phyloP scores from a whole-genome alignment of 2,888 invertebrate genomes.

The Pardosa pseudoannulata region DNA sequence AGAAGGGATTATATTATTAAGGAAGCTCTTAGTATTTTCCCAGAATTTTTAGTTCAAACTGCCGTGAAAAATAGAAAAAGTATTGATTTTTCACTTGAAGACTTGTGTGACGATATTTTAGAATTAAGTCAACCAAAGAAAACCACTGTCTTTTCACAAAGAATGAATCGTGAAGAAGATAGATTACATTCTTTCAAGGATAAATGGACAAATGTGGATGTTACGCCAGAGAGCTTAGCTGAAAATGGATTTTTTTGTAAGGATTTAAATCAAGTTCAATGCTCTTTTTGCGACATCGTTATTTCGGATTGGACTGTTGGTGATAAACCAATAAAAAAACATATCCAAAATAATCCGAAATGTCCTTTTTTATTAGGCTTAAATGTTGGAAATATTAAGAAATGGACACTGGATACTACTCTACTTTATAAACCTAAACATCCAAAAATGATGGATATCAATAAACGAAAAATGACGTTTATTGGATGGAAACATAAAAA shows the following conservation, averaged over 20 bases:
- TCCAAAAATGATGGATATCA: slow-evolving; percentile 79
- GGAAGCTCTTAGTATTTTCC: too few relatives aligned
- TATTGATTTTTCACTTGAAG: too few relatives aligned
- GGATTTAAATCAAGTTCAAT: slow-evolving; percentile 87
- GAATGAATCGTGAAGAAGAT: slow-evolving; percentile 45
- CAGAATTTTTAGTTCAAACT: too few relatives aligned
- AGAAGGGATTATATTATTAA: too few relatives aligned
- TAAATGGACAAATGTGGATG: slow-evolving; percentile 83
- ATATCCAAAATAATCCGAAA: slow-evolving; percentile 87
- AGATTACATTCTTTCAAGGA: slow-evolving; percentile 56
- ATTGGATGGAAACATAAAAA: slow-evolving; percentile 81
- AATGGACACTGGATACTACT: too few relatives aligned
- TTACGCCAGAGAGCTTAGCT: slow-evolving; percentile 84
- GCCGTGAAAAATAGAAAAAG: too few relatives aligned
- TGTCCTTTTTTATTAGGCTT: slow-evolving; percentile 86
- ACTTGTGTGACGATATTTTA: too few relatives aligned
- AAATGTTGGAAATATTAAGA: slow-evolving; percentile 81
- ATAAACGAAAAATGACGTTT: slow-evolving; percentile 19
- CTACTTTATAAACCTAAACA: slow-evolving; percentile 26
- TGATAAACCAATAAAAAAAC: slow-evolving; percentile 89
- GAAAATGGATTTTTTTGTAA: slow-evolving; percentile 90
- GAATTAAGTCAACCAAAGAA: too few relatives aligned
- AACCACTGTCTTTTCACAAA: too few relatives aligned
- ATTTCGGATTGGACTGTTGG: slow-evolving; percentile 88
- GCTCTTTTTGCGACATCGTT: slow-evolving; percentile 89